phyloP scores from a whole-genome alignment of 1,140 invertebrate genomes.

The Heliconius melpomene region DNA sequence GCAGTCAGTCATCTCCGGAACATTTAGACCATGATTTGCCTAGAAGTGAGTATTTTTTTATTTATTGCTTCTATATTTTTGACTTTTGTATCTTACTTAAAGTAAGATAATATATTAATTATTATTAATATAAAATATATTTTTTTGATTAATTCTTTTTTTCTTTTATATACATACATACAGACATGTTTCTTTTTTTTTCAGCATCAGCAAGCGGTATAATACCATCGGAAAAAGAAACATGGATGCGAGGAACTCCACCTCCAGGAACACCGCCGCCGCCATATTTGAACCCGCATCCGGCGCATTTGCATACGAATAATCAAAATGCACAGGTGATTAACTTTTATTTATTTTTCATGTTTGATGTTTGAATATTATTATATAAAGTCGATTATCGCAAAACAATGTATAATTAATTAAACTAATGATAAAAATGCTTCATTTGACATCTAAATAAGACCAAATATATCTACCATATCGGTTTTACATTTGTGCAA shows the following conservation, averaged over 20 bases:
- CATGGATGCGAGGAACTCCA: constrained; percentile 82
- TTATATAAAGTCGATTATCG: too few relatives aligned
- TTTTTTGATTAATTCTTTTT: background rate
- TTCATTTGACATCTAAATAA: too few relatives aligned
- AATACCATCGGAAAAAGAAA: constrained; percentile 56
- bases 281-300: constrained; percentile 84
- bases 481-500: too few relatives aligned
- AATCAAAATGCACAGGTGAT: constrained; percentile 3
- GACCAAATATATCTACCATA: too few relatives aligned
- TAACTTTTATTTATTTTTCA: background rate
- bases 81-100: too few relatives aligned
- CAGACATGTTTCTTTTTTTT: background rate
- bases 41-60: constrained; percentile 56
- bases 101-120: too few relatives aligned
- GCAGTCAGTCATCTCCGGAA: constrained; percentile 71
- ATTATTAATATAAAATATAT: too few relatives aligned
- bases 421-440: too few relatives aligned
- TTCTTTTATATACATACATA: background rate
- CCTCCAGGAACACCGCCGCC: constrained; percentile 94
- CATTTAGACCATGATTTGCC: constrained; percentile 64
- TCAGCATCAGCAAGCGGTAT: constrained; percentile 25
- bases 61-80: background rate
- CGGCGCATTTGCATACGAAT: background rate
- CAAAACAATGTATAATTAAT: too few relatives aligned
- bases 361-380: too few relatives aligned